Conservation (phyloP, 2,113 vertebrate genomes). For the Tupaia tana region DNA sequence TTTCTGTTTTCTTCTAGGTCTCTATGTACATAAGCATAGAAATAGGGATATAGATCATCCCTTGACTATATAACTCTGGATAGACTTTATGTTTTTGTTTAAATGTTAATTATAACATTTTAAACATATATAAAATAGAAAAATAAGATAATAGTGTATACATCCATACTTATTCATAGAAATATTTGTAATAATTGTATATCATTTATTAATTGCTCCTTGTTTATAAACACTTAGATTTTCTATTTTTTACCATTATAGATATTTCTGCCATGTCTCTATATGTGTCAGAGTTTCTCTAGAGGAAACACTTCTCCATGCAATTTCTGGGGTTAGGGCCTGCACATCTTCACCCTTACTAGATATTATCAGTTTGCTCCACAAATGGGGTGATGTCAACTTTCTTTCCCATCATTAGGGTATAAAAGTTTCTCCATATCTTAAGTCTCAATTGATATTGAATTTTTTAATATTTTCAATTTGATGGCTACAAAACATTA, state of each 20-base stretch:
- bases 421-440: background rate
- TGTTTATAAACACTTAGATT: background rate
- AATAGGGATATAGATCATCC: background rate
- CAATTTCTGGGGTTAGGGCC: background rate
- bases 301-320: background rate
- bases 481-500: background rate
- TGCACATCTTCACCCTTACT: background rate
- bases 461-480: background rate
- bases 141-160: background rate
- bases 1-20: background rate
- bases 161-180: background rate
- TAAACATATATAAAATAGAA: background rate
- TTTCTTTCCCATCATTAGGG: background rate
- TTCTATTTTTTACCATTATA: background rate
- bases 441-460: background rate
- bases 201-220: conserved; percentile 2
- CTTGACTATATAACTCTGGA: background rate
- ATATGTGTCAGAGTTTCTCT: background rate
- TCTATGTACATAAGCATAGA: background rate
- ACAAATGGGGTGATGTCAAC: background rate
- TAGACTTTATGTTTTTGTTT: background rate
- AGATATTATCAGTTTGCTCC: background rate
- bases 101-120: background rate
- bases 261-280: background rate
- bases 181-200: background rate